phyloP scores from a whole-genome alignment of 2,113 vertebrate genomes.

The Chrysemys picta region DNA sequence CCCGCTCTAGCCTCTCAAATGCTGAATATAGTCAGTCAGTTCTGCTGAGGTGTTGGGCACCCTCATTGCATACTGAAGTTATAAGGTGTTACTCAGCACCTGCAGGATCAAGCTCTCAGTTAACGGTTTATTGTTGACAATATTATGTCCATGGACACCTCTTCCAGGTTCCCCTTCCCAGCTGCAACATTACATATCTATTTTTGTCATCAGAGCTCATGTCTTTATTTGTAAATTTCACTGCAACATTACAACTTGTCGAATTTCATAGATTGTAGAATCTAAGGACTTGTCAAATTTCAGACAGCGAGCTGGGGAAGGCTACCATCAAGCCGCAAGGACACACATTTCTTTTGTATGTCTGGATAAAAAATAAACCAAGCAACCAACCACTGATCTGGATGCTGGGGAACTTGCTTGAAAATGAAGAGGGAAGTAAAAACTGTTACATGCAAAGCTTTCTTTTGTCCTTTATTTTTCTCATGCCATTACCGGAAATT shows the following conservation, averaged over 20 bases:
- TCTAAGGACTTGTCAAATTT: not conserved
- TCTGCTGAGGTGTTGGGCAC: not conserved
- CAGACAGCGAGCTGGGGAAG: not conserved
- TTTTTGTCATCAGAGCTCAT: not conserved
- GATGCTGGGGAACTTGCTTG: not conserved
- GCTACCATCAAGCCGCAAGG: not conserved
- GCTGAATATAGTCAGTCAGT: not conserved
- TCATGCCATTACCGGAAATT: not conserved
- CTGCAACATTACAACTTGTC: not conserved
- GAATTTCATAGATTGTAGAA: not conserved
- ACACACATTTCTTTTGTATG: not conserved
- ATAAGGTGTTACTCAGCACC: not conserved
- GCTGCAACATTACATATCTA: not conserved
- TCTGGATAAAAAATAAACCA: slow-evolving; percentile 26
- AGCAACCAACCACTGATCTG: not conserved
- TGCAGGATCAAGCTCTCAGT: not conserved
- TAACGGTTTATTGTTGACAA: not conserved
- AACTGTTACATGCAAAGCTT: not conserved
- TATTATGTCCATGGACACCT: not conserved
- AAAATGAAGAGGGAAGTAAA: not conserved
- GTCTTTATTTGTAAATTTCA: not conserved
- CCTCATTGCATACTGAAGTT: not conserved
- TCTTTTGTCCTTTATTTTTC: not conserved
- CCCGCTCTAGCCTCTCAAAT: not conserved
- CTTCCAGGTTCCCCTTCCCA: not conserved